Evolutionary conservation across 2,888 invertebrate genomes (phyloP), one percentile per base, ranked within the genome.

Genomic region (Elgonia sp.): DNA sequence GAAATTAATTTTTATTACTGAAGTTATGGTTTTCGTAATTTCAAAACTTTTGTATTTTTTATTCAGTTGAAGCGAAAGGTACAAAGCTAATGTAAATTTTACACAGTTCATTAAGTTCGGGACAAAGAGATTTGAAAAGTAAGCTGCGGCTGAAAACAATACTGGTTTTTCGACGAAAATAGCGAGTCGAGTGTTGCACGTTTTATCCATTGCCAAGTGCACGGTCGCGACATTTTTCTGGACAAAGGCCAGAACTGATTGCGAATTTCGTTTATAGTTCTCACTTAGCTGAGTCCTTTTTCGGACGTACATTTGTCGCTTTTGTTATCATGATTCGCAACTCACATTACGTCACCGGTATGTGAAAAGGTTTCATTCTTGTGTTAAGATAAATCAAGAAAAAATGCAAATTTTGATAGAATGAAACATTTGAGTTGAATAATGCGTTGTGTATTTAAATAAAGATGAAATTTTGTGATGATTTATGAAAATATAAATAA

Each of bases 151-250:
- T 12, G 62, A 70, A 84, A 70, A 84, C 77, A 84, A 79, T 84
- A 14, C 20, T 60, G 50, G 50, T 55, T 85, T 85, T 85, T 60
- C 18, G 50, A 85, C 80, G 18, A 72, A 85, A 85, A 85, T 79
- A 80, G 62, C 80, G 18, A 80, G 73, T 73, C 73, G 57, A 72
- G 37, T 50, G 29, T 29, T 63, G 14, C 21, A 80, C 39, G 29
- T 6, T 75, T 80, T 40, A 37, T 50, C 55, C 80, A 86, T 81
- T 86, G 86, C 76, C 88, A 86, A 84, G 88, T 76, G 69, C 88
- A 89, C 37, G 86, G 86, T 72, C 86, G 79, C 50, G 29, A 29
- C 39, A 67, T 76, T 77, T 65, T 60, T 76, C 72, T 86, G 88
- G 86, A 77, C 70, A 70, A 80, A 55, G 50, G 88, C 86, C 86